phyloP scores from a whole-genome alignment of 2,113 vertebrate species.

The Ptilonorhynchus violaceus region DNA sequence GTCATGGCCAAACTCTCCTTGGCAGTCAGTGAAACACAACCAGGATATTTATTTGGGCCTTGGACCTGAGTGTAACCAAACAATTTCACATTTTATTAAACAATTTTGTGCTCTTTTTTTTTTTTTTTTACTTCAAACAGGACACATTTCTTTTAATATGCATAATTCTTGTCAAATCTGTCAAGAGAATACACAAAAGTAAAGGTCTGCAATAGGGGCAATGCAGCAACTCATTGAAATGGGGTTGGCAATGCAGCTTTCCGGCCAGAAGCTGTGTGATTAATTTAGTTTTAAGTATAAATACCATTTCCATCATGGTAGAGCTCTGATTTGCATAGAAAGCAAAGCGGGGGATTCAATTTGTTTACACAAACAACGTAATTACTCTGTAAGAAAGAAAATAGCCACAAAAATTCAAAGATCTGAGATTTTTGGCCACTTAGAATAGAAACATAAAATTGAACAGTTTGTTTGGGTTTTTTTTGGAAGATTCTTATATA shows the following conservation, averaged over 20 bases:
- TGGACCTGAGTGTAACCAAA: neutral
- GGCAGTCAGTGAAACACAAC: neutral
- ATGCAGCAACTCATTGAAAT: neutral
- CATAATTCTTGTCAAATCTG: neutral
- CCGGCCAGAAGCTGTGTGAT: neutral
- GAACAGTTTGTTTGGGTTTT: neutral
- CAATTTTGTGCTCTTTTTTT: neutral
- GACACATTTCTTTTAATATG: neutral
- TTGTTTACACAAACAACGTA: neutral
- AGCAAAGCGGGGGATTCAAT: neutral
- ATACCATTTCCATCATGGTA: neutral
- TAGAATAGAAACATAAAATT: accelerated
- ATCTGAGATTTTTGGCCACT: neutral
- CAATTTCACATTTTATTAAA: neutral
- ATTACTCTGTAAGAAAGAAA: neutral
- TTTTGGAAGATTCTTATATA: neutral
- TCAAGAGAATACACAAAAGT: neutral
- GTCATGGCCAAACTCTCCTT: neutral
- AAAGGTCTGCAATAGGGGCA: neutral
- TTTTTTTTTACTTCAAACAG: neutral
- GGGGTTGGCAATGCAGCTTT: neutral
- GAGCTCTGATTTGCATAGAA: neutral
- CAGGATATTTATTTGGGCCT: neutral
- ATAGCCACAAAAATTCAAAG: neutral
- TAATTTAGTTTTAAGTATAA: neutral